These are phyloP conservation scores for Saturnia pavonia DNA, from an alignment of 2,888 invertebrate species.

Conservation along the genomic window DNA sequence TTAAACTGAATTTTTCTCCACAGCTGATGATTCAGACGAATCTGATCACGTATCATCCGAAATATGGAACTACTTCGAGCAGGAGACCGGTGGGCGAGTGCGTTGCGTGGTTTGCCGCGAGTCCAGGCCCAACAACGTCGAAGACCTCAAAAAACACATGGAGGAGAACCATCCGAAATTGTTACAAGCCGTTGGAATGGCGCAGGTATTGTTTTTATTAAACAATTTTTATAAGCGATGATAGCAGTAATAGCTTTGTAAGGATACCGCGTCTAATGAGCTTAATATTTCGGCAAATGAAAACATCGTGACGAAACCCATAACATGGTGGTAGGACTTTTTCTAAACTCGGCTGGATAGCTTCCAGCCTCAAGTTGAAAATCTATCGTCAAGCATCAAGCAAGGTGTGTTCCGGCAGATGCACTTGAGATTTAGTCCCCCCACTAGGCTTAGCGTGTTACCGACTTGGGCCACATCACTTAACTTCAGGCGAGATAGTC, in stretches of 20 bases:
- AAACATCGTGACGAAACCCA: background rate
- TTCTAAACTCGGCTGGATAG: background rate
- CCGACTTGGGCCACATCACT: too few relatives aligned
- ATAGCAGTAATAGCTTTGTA: background rate
- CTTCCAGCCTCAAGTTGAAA: too few relatives aligned
- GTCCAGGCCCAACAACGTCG: conserved; percentile 24
- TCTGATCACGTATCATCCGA: conserved; percentile 32
- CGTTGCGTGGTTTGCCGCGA: conserved; percentile 51
- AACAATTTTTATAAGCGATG: background rate
- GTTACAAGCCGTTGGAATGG: conserved; percentile 24
- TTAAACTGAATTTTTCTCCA: conserved; percentile 2
- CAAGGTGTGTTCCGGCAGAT: too few relatives aligned
- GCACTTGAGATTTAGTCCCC: too few relatives aligned
- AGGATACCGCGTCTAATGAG: background rate
- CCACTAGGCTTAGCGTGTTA: too few relatives aligned
- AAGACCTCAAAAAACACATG: conserved; percentile 42
- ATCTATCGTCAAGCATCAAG: too few relatives aligned
- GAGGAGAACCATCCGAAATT: conserved; percentile 46
- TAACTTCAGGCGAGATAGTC: background rate
- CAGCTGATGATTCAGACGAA: conserved; percentile 28
- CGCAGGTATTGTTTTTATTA: conserved; percentile 24
- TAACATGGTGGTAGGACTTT: background rate
- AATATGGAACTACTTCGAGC: conserved; percentile 51
- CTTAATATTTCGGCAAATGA: too few relatives aligned
- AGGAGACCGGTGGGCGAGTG: conserved; percentile 35